A percentile compares a stretch with the other conserved stretches of the same genome.
Evolutionary conservation across 2,113 vertebrate genomes (phyloP).

Genomic region (Brachyhypopomus gauderio): DNA sequence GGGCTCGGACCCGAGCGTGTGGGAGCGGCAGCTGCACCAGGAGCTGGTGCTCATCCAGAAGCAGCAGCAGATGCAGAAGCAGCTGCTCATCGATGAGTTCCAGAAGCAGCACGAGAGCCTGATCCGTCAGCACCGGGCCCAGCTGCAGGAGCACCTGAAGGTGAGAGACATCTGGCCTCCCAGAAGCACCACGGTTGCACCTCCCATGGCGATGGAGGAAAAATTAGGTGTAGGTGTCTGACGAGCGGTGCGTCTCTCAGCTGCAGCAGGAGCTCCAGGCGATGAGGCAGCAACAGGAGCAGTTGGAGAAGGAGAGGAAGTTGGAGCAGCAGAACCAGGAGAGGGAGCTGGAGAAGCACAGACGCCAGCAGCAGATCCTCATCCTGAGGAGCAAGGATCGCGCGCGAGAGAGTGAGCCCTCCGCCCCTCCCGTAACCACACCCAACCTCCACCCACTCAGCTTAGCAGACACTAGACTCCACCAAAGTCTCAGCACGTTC

Average conservation of each 20-base stretch:
- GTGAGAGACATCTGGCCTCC: slow-evolving; percentile 64
- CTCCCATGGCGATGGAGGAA: too few relatives aligned
- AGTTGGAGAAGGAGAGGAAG: slow-evolving; percentile 94
- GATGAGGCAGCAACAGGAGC: slow-evolving; percentile 97
- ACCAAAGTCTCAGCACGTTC: not conserved
- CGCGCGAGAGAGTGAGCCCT: slow-evolving; percentile 92
- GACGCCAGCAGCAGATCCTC: slow-evolving; percentile 89
- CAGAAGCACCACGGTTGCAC: too few relatives aligned
- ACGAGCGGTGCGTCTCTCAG: slow-evolving; percentile 71
- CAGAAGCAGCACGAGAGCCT: slow-evolving; percentile 98
- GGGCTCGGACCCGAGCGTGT: slow-evolving; percentile 85
- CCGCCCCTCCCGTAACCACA: slow-evolving; percentile 58
- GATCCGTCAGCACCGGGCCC: slow-evolving; percentile 95
- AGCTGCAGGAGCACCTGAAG: slow-evolving; percentile 99
- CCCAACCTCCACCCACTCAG: slow-evolving; percentile 20
- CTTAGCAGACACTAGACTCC: not conserved
- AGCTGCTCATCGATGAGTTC: slow-evolving; percentile 95
- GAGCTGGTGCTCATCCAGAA: slow-evolving; percentile 96
- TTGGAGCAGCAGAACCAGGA: slow-evolving; percentile 94
- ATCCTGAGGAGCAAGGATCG: slow-evolving; percentile 91
- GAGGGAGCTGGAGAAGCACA: slow-evolving; percentile 91
- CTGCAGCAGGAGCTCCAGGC: slow-evolving; percentile 97
- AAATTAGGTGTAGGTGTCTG: slow-evolving; percentile 28
- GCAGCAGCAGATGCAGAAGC: slow-evolving; percentile 98
- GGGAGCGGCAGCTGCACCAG: slow-evolving; percentile 94